These are phyloP conservation scores for Cynaeus angustus DNA, from an alignment of 2,888 invertebrate species.

Conservation along the genomic window DNA sequence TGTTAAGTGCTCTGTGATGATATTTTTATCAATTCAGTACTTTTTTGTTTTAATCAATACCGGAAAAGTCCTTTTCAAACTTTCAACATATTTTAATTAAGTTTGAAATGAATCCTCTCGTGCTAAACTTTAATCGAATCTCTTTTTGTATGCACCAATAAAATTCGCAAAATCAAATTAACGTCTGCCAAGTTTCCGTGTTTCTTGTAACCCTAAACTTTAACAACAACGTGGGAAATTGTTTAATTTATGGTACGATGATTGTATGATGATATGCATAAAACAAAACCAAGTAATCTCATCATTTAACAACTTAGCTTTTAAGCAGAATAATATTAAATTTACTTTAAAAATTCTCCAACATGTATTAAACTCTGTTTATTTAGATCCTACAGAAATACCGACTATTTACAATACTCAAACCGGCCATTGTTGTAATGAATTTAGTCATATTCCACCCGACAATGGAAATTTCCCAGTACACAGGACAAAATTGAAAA, in stretches of 20 bases:
- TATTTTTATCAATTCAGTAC: slow-evolving; percentile 26
- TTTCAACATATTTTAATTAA: slow-evolving; percentile 48
- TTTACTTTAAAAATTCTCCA: neutral
- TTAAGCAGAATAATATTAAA: neutral
- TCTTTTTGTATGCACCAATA: slow-evolving; percentile 47
- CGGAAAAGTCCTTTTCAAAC: slow-evolving; percentile 33
- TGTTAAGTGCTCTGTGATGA: neutral
- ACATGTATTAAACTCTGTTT: neutral
- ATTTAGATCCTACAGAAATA: neutral
- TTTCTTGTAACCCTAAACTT: slow-evolving; percentile 32
- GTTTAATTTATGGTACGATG: slow-evolving; percentile 15
- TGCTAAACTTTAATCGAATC: slow-evolving; percentile 50
- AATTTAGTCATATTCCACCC: slow-evolving; percentile 51
- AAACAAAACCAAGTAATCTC: slow-evolving; percentile 10
- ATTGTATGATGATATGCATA: slow-evolving; percentile 8
- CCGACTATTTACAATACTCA: slow-evolving; percentile 48
- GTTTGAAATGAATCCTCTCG: slow-evolving; percentile 44
- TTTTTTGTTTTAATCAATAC: slow-evolving; percentile 33
- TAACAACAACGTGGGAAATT: slow-evolving; percentile 21
- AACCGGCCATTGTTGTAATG: slow-evolving; percentile 55
- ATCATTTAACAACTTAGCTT: neutral
- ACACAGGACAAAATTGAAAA: slow-evolving; percentile 25
- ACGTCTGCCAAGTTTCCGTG: slow-evolving; percentile 32
- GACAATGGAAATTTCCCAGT: slow-evolving; percentile 1
- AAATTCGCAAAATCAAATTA: slow-evolving; percentile 43